Base-by-base conservation (phyloP, 1,140 invertebrate species). In the Hermetia illucens region DNA sequence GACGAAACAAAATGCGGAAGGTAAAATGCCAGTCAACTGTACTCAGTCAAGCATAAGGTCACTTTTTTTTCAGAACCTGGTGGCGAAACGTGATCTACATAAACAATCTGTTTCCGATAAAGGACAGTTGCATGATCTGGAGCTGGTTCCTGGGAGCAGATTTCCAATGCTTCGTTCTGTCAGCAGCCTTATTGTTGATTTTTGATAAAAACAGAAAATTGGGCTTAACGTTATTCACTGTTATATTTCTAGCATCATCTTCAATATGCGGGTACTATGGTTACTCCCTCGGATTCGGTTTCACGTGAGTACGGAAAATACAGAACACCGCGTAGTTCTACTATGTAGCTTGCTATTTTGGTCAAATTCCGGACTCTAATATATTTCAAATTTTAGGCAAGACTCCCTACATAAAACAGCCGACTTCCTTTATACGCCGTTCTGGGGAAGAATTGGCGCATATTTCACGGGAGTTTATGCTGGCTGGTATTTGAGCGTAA, bases 81-180 rank as follows among this genome's bases (percentile, higher is more conserved):
- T 72, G 70, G 70, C 55, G 67, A 44, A 71, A 71, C 50, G 29
- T 72, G 8, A 47, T 72, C 4, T 72, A 67, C 42, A 69, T 72
- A 30, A 69, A 70, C 47, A 71, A 68, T 53, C 48, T 71, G 1
- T 71, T 51, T 41, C 44, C 50, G 10, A 52, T 51, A 41, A 46
- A 60, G 0, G 51, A 62, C 34, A 63, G 66, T 64, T 84, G 82
- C 46, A 66, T 83, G 65, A 68, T 67, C 4, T 81, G 77, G 73
- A 73, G 76, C n/a, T 86, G 82, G 82, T 85, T 82, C 49, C 47
- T 86, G 21, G 71, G 79, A 12, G 70, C 72, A 35, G 82, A 85
- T 53, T 80, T 79, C 66, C 79, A 82, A 57, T 77, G 77, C 47
- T 82, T 74, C 49, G 48, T 72, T 3, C 51, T 79, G 36, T 50